These are phyloP conservation scores for Drosophila meridiana DNA, from an alignment of 2,888 invertebrate genomes.

Conservation along the genomic window DNA sequence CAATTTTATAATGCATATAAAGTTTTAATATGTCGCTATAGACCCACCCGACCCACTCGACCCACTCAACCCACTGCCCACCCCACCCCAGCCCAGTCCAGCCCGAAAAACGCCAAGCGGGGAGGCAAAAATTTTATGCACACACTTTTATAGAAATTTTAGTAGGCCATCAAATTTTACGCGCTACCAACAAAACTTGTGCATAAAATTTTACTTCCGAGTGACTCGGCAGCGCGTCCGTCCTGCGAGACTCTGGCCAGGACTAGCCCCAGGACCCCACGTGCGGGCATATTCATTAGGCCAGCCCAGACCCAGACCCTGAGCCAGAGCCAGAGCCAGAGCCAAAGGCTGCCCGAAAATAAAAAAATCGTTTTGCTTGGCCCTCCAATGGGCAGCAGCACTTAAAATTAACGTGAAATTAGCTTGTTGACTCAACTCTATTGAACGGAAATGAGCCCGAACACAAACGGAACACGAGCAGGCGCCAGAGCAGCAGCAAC, in stretches of 20 bases:
- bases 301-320: slow-evolving; percentile 10
- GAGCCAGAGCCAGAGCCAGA: too few relatives aligned
- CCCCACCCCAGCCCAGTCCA: neutral
- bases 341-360: slow-evolving; percentile 12
- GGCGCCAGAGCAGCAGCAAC: slow-evolving; percentile 12
- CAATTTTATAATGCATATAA: slow-evolving; percentile 79
- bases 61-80: slow-evolving; percentile 5
- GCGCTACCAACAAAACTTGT: slow-evolving; percentile 69
- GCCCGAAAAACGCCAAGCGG: neutral
- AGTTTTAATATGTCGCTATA: slow-evolving; percentile 64
- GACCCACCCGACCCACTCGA: neutral
- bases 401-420: slow-evolving; percentile 63
- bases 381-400: slow-evolving; percentile 16
- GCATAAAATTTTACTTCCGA: slow-evolving; percentile 68
- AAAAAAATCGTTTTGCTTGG: slow-evolving; percentile 17
- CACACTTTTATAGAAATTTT: slow-evolving; percentile 73
- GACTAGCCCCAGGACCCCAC: slow-evolving; percentile 4
- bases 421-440: slow-evolving; percentile 63
- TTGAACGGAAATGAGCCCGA: slow-evolving; percentile 66
- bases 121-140: slow-evolving; percentile 56
- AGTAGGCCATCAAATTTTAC: slow-evolving; percentile 75
- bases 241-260: neutral
- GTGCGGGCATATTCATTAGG: slow-evolving; percentile 45
- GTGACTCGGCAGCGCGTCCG: neutral
- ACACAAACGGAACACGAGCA: slow-evolving; percentile 37